Evolutionary conservation across 2,113 vertebrate species (phyloP), one percentile per base, ranked within the genome.

Genomic region (Ceuthmochares aereus): DNA sequence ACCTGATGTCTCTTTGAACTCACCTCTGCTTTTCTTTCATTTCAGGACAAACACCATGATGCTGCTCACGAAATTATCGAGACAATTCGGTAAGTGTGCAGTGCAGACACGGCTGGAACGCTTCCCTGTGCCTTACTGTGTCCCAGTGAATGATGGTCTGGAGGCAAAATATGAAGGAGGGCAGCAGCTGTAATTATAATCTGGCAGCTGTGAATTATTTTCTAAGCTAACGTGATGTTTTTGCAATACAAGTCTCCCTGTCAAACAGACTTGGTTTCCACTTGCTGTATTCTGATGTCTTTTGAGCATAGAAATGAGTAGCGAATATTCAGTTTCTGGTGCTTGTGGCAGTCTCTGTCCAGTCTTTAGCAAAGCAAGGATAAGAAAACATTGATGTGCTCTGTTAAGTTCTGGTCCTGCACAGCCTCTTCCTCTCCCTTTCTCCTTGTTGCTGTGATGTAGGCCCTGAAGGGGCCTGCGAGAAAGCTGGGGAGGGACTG

Each of bases 21-120:
- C 30, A 25, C 30, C 43, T 89, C 6, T 89, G 30, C 45, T 86
- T 36, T 72, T 60, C 20, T 58, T 92, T 29, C 27, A 10, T 97
- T 98, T 52, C 96, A 99, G 99, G 99, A 99, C 98, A 99, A 99
- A 98, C 99, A 99, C 97, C 99, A 99, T 17, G 99, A 99, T 98
- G 99, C 99, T 98, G 99, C 99, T 98, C 99, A 99, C 23, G 99
- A 99, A 98, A 99, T 99, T 96, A 99, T 99, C 36, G 99, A 99
- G 98, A 99, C 99, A 95, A 99, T 99, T 97, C 98, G 99, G 99
- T 99, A 97, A 97, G 98, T 97, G 43, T 58, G 73, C 1, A 3
- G 0, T 30, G 55, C 69, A 78, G 58, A 56, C 2, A 4, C 36
- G 56, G 47, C 47, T 66, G 22, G 58, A 60, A 26, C 10, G 45